Base-by-base conservation (phyloP, 2,888 invertebrate species). In the Alloscopus bannaensis region DNA sequence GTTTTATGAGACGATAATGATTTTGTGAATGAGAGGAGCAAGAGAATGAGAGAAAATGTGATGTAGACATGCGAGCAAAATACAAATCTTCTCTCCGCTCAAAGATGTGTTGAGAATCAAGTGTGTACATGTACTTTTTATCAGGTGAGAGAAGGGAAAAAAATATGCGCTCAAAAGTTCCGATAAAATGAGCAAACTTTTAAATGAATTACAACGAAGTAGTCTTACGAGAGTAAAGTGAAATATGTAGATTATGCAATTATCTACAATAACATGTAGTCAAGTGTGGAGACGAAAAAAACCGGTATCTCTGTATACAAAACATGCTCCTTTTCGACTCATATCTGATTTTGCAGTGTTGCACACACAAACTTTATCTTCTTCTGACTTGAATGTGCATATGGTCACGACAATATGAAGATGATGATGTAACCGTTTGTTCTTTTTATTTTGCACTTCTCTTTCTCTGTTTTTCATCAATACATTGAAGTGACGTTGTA, bases 1-100 rank as follows among this genome's bases (percentile, higher is more conserved):
- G 79, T 79, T 79, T 79, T 79, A 60, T 71, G 69, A 65, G 65
- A 64, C 36, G 71, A 72, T 72, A 60, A 66, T 50, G 31, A 72
- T 79, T 79, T 79, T 71, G 50, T 79, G 72, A 79, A 79, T 79
- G 79, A 68, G 42, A 55, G 42, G 28, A 72, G 26, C 52, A 55
- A 36, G 47, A 28, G 20, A 57, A 47, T 57, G 36, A 65, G 45
- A 31, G 65, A 59, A 66, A 66, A 50, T 36, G 47, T 45, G 4
- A 26, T 65, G 65, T 66, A 18, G 28, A 60, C 40, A 36, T 60
- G 60, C 40, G n/a, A n/a, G n/a, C n/a, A n/a, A 45, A 45, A 42
- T 24, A 26, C 45, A 64, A 18, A 13, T 36, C 13, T 8, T 13
- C 8, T 36, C 8, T 36, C 8, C 8, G 13, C 36, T 36, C 36